phyloP scores from a whole-genome alignment of 2,888 invertebrate species.

The Cataglyphis altisquamis region DNA sequence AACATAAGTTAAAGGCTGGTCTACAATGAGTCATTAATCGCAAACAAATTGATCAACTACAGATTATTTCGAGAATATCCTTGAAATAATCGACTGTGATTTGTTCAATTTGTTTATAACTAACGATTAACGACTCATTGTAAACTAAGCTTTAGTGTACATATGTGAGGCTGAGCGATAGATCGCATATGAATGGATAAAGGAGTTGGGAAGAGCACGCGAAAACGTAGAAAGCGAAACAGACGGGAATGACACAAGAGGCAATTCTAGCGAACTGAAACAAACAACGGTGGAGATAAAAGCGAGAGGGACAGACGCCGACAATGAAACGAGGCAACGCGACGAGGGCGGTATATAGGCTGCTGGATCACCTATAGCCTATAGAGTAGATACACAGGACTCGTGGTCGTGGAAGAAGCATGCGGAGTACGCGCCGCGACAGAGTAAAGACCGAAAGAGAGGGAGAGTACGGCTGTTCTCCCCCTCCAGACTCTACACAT shows the following conservation, averaged over 20 bases:
- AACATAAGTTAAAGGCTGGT: neutral
- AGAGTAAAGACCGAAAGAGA: slow-evolving; percentile 51
- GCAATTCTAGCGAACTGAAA: slow-evolving; percentile 15
- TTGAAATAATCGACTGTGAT: too few species aligned
- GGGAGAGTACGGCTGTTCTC: slow-evolving; percentile 43
- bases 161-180: slow-evolving; percentile 55
- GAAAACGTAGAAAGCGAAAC: slow-evolving; percentile 54
- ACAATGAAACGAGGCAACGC: slow-evolving; percentile 21
- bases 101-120: too few species aligned
- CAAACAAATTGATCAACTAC: too few species aligned
- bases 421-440: slow-evolving; percentile 56
- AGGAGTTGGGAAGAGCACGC: slow-evolving; percentile 71
- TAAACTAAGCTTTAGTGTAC: neutral
- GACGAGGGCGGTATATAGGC: slow-evolving; percentile 61
- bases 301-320: slow-evolving; percentile 38
- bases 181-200: slow-evolving; percentile 67
- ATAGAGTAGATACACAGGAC: slow-evolving; percentile 63
- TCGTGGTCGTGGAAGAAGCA: slow-evolving; percentile 58
- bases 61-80: too few species aligned
- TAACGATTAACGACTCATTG: too few species aligned
- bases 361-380: slow-evolving; percentile 68
- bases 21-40: too few species aligned
- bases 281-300: slow-evolving; percentile 52
- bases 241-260: slow-evolving; percentile 40
- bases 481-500: neutral